Conservation (phyloP, 2,888 invertebrate genomes). For the Drosophila greeni region DNA sequence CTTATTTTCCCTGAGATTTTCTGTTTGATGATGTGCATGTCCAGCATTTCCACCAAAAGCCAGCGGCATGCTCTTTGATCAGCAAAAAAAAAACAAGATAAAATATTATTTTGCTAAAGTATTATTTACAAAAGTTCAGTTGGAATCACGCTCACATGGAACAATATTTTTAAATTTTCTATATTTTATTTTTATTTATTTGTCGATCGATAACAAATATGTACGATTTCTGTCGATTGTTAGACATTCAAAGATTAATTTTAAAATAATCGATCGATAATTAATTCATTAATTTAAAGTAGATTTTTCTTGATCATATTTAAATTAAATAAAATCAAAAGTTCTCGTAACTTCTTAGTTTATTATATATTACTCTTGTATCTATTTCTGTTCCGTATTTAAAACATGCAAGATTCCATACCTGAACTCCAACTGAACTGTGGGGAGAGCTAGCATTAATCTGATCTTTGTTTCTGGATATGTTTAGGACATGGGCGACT, state of each 20-base stretch:
- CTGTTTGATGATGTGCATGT: slow-evolving; percentile 41
- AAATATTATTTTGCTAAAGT: slow-evolving; percentile 6
- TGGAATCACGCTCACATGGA: slow-evolving; percentile 4
- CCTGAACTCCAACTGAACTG: slow-evolving; percentile 6
- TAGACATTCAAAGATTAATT: too few relatives aligned
- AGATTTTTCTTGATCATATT: not conserved
- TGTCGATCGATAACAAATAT: not conserved
- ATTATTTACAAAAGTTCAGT: slow-evolving; percentile 14
- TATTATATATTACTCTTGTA: not conserved
- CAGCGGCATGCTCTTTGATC: slow-evolving; percentile 42
- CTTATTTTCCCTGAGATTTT: slow-evolving; percentile 37
- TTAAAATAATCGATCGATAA: too few relatives aligned
- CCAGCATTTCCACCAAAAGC: slow-evolving; percentile 30
- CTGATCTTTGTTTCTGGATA: slow-evolving; percentile 27
- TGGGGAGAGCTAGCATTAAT: slow-evolving; percentile 19
- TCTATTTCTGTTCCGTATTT: not conserved
- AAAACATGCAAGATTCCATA: slow-evolving; percentile 6
- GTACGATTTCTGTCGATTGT: not conserved
- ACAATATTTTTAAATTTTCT: not conserved
- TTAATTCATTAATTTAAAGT: not conserved
- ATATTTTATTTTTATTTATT: not conserved
- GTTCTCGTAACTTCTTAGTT: not conserved
- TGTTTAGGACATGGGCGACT: slow-evolving; percentile 81
- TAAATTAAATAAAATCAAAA: not conserved
- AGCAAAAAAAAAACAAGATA: slow-evolving; percentile 1